Conservation (phyloP, 2,888 invertebrate species). For the Kuschelorhynchus macadamiae region DNA sequence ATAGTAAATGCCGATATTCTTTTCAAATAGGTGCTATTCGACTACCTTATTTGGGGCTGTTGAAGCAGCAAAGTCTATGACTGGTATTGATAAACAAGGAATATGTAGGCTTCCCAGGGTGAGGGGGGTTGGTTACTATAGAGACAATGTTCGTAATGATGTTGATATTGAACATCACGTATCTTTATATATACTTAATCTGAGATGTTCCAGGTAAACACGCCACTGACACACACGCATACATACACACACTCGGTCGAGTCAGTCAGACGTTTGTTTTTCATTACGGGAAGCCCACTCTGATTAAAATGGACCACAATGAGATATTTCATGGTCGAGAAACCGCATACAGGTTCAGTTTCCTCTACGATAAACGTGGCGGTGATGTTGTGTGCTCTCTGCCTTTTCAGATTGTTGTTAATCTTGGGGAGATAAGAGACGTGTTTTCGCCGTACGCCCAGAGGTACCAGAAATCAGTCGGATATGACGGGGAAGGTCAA, state of each 20-base stretch:
- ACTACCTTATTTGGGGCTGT: no score
- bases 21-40: no score
- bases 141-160: no score
- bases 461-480: constrained; percentile 41
- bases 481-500: constrained; percentile 43
- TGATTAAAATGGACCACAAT: constrained; percentile 60
- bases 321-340: constrained; percentile 55
- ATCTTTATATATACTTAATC: no score
- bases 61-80: no score
- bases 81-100: no score
- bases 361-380: constrained; percentile 53
- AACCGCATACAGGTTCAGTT: constrained; percentile 61
- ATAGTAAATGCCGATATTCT: no score
- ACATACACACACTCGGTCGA: neutral
- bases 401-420: constrained; percentile 38
- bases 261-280: constrained; percentile 19
- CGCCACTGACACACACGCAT: neutral
- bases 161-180: no score
- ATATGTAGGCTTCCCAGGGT: no score
- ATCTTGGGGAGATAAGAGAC: constrained; percentile 30
- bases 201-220: no score
- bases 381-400: constrained; percentile 23
- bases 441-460: constrained; percentile 28
- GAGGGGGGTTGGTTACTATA: no score
- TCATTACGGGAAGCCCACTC: constrained; percentile 34